phyloP scores from a whole-genome alignment of 2,797 vertebrate genomes.

The Gobionotothen gibberifrons region DNA sequence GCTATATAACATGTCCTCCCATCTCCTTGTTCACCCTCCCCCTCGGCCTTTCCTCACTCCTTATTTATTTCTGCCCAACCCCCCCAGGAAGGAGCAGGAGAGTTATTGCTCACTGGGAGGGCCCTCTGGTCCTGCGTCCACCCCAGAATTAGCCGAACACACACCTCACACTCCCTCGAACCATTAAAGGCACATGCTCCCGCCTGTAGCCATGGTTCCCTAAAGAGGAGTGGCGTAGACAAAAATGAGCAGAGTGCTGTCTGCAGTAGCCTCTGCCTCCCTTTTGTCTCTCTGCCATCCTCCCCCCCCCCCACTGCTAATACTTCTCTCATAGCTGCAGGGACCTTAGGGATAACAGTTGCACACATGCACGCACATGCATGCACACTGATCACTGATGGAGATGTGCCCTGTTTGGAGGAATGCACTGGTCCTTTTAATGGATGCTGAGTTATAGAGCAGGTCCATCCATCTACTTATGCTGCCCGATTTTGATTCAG shows the following conservation, averaged over 20 bases:
- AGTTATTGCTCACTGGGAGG: constrained; percentile 61
- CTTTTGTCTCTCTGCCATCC: constrained; percentile 63
- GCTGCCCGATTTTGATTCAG: constrained; percentile 7
- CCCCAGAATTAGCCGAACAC: constrained; percentile 46
- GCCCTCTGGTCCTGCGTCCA: constrained; percentile 46
- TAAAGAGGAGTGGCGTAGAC: constrained; percentile 59
- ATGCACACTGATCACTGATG: constrained; percentile 43
- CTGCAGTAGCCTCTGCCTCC: constrained; percentile 55
- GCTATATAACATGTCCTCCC: constrained; percentile 20
- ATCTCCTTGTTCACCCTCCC: constrained; percentile 16
- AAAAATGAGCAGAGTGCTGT: constrained; percentile 70
- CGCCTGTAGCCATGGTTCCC: constrained; percentile 76
- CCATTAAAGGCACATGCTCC: constrained; percentile 67
- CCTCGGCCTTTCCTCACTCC: constrained; percentile 19
- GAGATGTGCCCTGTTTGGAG: constrained; percentile 26
- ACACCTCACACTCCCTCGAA: constrained; percentile 61
- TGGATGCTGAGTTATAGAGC: constrained; percentile 20
- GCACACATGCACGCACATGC: constrained; percentile 49
- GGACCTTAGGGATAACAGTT: constrained; percentile 54
- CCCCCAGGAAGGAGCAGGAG: constrained; percentile 44
- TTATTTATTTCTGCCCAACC: constrained; percentile 36
- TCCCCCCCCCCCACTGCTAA: constrained; percentile 40
- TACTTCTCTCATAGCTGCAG: constrained; percentile 58
- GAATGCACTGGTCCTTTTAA: constrained; percentile 39
- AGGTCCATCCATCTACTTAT: constrained; percentile 22